Percentiles rank a stretch among this genome's conserved stretches.
phyloP scores from a whole-genome alignment of 2,888 invertebrate genomes.

The Clostera curtula region DNA sequence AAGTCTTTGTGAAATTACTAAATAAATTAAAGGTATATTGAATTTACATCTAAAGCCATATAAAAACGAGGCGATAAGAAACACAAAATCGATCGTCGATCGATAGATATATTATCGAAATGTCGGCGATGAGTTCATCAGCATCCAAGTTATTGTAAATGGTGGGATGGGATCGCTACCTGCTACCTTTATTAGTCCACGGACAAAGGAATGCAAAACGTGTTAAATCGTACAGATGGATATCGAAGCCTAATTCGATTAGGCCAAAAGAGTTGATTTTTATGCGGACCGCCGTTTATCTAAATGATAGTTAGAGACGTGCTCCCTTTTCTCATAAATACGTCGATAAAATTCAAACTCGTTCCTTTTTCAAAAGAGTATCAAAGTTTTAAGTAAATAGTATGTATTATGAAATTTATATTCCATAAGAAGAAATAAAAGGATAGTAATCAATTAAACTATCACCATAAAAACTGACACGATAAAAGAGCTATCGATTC shows the following conservation, averaged over 20 bases:
- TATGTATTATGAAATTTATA: no score
- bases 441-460: conserved; percentile 2
- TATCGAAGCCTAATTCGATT: conserved; percentile 71
- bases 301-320: conserved; percentile 51
- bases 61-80: conserved; percentile 33
- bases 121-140: conserved; percentile 64
- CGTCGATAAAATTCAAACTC: no score
- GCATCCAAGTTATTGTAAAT: conserved; percentile 57
- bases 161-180: conserved; percentile 55
- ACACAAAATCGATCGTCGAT: conserved; percentile 33
- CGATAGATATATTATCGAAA: conserved; percentile 52
- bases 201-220: conserved; percentile 69
- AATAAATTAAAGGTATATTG: no score
- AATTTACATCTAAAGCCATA: no score
- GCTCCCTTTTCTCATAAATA: no score
- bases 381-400: no score
- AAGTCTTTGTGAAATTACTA: no score
- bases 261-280: conserved; percentile 69
- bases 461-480: conserved; percentile 1
- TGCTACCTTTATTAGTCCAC: conserved; percentile 61
- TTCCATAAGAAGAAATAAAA: no score
- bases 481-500: background rate
- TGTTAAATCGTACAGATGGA: conserved; percentile 68
- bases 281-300: conserved; percentile 66
- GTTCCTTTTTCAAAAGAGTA: no score